Base-by-base conservation (phyloP, 1,140 invertebrate species). In the Phocides pigmalion region DNA sequence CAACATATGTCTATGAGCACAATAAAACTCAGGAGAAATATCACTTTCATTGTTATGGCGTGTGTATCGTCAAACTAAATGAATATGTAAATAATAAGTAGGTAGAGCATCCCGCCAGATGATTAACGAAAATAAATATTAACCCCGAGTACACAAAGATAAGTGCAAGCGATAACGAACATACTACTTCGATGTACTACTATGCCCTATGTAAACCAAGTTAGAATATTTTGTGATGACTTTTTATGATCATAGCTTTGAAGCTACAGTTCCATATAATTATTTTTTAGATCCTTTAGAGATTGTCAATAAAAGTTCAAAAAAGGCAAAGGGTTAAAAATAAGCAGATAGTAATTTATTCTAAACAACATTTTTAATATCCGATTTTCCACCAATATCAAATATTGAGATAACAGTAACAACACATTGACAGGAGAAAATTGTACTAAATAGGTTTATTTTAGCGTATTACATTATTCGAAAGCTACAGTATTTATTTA, bases 31-130 rank as follows among this genome's bases (percentile, higher is more conserved):
- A 81, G 63, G 64, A 79, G 25, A 15, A 77, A 37, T 54, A 80
- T 25, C 6, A 49, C 70, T 62, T 65, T 85, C 82, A 87, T 86
- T 28, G n/a, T 28, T 25, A n/a, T 35, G 9, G 5, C n/a, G n/a
- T 2, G 11, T 35, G 11, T n/a, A 1, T n/a, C 11, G 11, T 12
- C n/a, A 12, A 35, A 35, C 9, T 35, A 35, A 8, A 28, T 28
- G 6, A 28, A 28, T 2, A 0, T 4, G 0, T 28, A 28, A 8
- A 28, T 3, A 8, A 28, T 28, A 28, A 28, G 25, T 28, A 8
- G 1, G 9, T 1, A 4, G 25, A 28, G 25, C 25, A 8, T 28
- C 25, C 1, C 25, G 9, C 5, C 9, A n/a, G 25, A 4, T 28
- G 5, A 28, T 28, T 28, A 28, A 28, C 2, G 1, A 28, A 28